A percentile compares a stretch with the other conserved stretches of the same genome.
These are phyloP conservation scores for Lethenteron reissneri DNA, from an alignment of 2,113 vertebrate species.

Conservation along the genomic window DNA sequence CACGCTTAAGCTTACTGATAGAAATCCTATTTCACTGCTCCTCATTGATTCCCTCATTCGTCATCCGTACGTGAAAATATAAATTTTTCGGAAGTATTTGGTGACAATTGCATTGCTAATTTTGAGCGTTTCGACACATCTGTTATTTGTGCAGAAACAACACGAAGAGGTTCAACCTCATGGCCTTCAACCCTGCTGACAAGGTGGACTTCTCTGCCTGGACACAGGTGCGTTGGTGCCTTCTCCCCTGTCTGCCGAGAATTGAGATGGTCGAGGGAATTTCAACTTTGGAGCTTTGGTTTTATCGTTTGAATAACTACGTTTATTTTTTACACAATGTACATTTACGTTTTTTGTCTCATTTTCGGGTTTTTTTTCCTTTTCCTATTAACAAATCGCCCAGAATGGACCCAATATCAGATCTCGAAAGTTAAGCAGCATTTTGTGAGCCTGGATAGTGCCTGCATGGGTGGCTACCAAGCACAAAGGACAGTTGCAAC, in stretches of 20 bases:
- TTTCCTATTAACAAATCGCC: background rate
- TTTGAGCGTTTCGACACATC: background rate
- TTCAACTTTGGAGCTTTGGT: background rate
- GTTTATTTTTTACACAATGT: background rate
- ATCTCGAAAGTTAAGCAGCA: no score
- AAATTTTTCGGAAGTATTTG: no score
- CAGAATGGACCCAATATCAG: no score
- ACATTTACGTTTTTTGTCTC: background rate
- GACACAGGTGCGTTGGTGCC: conserved; percentile 39
- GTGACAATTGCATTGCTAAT: background rate
- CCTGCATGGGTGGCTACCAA: no score
- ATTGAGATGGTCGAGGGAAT: background rate
- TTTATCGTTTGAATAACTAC: conserved; percentile 1
- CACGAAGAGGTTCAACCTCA: conserved; percentile 57
- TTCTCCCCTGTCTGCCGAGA: background rate
- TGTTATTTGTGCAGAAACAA: conserved; percentile 30
- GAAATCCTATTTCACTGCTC: no score
- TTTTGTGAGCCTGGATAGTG: no score
- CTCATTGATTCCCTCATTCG: no score
- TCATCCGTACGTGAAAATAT: no score
- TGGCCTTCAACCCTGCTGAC: conserved; percentile 67
- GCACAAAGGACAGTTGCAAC: no score
- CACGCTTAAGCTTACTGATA: no score
- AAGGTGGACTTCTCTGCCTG: conserved; percentile 53
- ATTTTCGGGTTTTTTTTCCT: background rate